Base-by-base conservation (phyloP, 2,113 vertebrate genomes). In the Phycodurus eques region DNA sequence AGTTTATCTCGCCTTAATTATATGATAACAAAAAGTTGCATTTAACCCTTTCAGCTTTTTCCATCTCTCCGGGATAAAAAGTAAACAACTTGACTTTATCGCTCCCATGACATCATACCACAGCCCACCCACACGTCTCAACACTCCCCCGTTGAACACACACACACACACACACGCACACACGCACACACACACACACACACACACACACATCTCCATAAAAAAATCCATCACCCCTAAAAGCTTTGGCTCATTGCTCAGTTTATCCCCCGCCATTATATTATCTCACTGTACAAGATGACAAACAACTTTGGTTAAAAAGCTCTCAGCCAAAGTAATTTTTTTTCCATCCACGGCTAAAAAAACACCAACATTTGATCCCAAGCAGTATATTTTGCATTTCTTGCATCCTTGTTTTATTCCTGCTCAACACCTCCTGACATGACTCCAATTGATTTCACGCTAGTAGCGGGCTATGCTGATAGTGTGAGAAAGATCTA, bases 391-490 rank as follows among this genome's bases (percentile, higher is more conserved):
- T 33, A 35, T 60, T 69, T 71, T 68, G 3, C 44, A 17, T 51
- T 54, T 61, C 56, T 1, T 4, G 10, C 59, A 62, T 9, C 2
- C 39, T 72, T 74, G 73, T 44, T 51, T 15, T 35, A 20, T 12
- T 39, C 39, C 33, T 35, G 12, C 17, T 31, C 15, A 8, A 43
- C 8, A 54, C 59, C 60, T 74, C 33, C 43, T 60, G 66, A 78
- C 72, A 76, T 70, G 78, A 59, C 75, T 85, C 76, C 78, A 76
- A 39, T 65, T 71, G 78, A 86, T 88, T 84, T 89, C 85, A 87
- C 53, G 67, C 78, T 63, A 17, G 73, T 66, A 75, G 70, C 77
- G 83, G 75, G 59, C 82, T 72, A 80, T 79, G 73, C 65, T 78
- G 56, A 71, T 78, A 46, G 85, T 62, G 54, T 61, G 22, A 12